phyloP scores from a whole-genome alignment of 2,888 invertebrate species.

The Lithophane leautieri region DNA sequence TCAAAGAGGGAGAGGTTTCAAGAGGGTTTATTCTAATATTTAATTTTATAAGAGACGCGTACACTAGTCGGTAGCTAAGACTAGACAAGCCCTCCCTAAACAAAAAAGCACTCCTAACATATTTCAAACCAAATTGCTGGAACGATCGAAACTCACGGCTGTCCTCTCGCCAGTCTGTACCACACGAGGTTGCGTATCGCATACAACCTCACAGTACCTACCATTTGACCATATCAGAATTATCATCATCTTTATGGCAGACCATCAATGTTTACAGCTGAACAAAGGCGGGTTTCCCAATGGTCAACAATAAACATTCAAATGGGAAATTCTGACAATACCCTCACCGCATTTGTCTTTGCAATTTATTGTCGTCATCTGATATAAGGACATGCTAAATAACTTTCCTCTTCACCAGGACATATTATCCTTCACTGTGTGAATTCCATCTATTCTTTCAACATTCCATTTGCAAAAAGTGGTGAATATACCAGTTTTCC shows the following conservation, averaged over 20 bases:
- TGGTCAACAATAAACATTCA: neutral
- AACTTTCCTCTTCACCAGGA: neutral
- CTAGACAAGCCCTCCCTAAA: no score
- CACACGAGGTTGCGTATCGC: no score
- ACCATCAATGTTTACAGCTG: constrained; percentile 1
- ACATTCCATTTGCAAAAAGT: neutral
- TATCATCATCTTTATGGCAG: neutral
- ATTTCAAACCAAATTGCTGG: no score
- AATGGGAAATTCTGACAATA: neutral
- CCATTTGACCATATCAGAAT: neutral
- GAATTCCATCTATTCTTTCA: constrained; percentile 19
- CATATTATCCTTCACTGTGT: neutral
- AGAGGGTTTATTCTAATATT: no score
- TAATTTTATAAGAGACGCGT: no score
- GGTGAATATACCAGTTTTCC: constrained; percentile 1
- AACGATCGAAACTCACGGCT: no score
- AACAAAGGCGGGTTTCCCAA: constrained; percentile 2
- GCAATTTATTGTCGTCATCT: neutral
- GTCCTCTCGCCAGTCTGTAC: no score
- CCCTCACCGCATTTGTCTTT: neutral
- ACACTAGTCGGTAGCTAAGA: no score
- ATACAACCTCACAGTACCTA: no score
- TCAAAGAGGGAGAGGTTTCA: no score
- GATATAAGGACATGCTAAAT: neutral
- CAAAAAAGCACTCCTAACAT: no score